Percentiles rank a stretch among this genome's conserved stretches.
phyloP scores from a whole-genome alignment of 2,113 vertebrate genomes.

The Nibea albiflora region DNA sequence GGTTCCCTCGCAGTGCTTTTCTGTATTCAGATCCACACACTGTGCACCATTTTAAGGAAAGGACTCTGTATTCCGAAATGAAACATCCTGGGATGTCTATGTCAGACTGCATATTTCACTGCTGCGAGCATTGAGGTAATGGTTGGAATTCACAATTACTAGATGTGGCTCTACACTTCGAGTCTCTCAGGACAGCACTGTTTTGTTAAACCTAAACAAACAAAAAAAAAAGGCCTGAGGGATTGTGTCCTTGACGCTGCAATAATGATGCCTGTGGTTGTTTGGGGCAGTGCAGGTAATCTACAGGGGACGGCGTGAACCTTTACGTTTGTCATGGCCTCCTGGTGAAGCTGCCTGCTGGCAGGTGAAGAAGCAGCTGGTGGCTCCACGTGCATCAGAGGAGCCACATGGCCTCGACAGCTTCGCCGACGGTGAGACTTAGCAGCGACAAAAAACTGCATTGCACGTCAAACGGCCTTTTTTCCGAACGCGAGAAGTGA shows the following conservation, averaged over 20 bases:
- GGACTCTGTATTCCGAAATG: not conserved
- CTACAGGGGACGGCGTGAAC: conserved; percentile 25
- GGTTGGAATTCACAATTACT: not conserved
- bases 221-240: too few species aligned
- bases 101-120: not conserved
- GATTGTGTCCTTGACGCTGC: not conserved
- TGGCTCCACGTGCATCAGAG: conserved; percentile 37
- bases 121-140: not conserved
- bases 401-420: conserved; percentile 22
- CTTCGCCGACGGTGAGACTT: not conserved
- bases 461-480: not conserved
- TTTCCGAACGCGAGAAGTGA: not conserved
- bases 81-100: not conserved
- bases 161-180: not conserved
- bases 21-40: conserved; percentile 15
- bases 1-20: not conserved
- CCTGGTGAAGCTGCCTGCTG: conserved; percentile 22
- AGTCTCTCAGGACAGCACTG: not conserved
- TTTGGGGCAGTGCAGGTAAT: conserved; percentile 1
- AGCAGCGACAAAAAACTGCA: not conserved
- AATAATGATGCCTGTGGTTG: not conserved
- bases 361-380: conserved; percentile 56
- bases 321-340: not conserved
- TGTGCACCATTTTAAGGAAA: not conserved
- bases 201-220: too few species aligned